Conservation (phyloP, 2,888 invertebrate genomes). For the Germaria angustata region DNA sequence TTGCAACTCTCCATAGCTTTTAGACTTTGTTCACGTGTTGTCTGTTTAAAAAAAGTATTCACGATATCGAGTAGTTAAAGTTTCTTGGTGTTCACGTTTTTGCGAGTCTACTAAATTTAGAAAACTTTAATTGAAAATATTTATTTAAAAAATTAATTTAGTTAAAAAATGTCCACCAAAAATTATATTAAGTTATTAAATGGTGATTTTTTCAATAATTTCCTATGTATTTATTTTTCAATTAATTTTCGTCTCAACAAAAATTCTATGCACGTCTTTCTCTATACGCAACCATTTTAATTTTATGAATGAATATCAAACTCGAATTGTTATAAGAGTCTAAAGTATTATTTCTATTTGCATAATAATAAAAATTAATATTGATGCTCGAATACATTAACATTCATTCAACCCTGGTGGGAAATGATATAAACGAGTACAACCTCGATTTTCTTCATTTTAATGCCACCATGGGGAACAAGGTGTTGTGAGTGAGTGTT, state of each 20-base stretch:
- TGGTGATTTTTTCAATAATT: too few species aligned
- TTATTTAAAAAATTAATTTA: too few species aligned
- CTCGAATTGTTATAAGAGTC: constrained; percentile 12
- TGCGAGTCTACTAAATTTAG: too few species aligned
- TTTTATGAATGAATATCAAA: constrained; percentile 7
- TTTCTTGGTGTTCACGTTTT: too few species aligned
- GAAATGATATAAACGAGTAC: neutral
- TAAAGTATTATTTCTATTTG: constrained; percentile 35
- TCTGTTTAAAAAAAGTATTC: too few species aligned
- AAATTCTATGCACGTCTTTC: neutral
- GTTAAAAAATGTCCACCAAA: too few species aligned
- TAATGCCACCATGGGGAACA: constrained; percentile 50
- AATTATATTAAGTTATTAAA: too few species aligned
- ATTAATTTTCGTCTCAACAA: neutral
- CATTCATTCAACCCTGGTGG: neutral
- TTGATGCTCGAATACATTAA: neutral
- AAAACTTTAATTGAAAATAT: too few species aligned
- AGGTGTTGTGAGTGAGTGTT: constrained; percentile 35
- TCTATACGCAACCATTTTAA: neutral
- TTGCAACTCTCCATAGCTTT: too few species aligned
- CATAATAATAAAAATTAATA: constrained; percentile 37
- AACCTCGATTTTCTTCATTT: constrained; percentile 56
- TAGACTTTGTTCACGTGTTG: too few species aligned
- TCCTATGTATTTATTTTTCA: neutral
- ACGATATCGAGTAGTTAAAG: too few species aligned